A percentile compares a stretch with the other conserved stretches of the same genome.
Evolutionary conservation across 2,797 vertebrate genomes (phyloP).

Genomic region (Enteromius fasciolatus): DNA sequence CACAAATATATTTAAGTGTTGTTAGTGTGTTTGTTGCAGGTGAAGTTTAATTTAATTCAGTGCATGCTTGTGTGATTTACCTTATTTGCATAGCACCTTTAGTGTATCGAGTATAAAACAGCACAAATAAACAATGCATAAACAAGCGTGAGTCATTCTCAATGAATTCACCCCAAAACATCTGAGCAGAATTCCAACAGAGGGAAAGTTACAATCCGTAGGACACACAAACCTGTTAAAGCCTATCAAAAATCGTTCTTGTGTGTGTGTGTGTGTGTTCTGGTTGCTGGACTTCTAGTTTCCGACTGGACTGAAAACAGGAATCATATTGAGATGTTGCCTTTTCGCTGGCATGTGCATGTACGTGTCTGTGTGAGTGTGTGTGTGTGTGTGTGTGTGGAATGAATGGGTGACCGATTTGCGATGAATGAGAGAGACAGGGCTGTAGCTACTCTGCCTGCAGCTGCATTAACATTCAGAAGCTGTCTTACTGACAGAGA

Average conservation of each 20-base stretch:
- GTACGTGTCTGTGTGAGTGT: no score
- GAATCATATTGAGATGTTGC: not conserved
- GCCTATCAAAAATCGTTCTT: not conserved
- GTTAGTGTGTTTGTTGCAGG: no score
- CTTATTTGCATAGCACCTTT: conserved; percentile 19
- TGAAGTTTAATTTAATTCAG: not conserved
- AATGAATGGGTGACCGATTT: conserved; percentile 54
- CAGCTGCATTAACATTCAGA: conserved; percentile 65
- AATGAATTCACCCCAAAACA: not conserved
- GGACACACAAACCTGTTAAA: conserved; percentile 1
- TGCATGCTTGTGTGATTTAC: not conserved
- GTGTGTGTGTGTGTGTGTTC: not conserved
- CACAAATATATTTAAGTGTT: no score
- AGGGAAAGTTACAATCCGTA: not conserved
- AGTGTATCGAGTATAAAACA: not conserved
- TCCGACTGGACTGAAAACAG: not conserved
- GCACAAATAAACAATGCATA: not conserved
- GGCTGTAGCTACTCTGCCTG: conserved; percentile 56
- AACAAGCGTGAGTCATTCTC: not conserved
- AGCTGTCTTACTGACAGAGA: conserved; percentile 58
- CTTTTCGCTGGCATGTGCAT: not conserved
- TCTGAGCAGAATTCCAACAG: not conserved
- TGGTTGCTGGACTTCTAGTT: conserved; percentile 10
- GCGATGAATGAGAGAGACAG: conserved; percentile 60
- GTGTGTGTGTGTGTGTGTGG: not conserved